Percentiles rank a stretch among this genome's conserved stretches.
Evolutionary conservation across 30 jellyfish, hydroid and myxozoan genomes (phyloP).

Genomic region (Hydra vulgaris): DNA sequence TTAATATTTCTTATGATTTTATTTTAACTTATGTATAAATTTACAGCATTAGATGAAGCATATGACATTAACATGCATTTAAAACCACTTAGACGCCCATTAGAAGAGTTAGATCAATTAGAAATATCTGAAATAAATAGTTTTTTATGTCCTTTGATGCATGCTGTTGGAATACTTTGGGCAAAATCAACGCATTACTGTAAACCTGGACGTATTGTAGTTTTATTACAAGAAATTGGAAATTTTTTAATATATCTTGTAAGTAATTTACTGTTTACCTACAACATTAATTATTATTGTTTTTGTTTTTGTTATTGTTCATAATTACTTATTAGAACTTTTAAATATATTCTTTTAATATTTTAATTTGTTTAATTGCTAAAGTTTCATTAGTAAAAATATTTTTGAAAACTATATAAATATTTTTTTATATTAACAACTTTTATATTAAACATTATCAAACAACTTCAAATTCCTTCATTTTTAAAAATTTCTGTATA

Average conservation of each 20-base stretch:
- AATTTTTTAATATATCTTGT: constrained; percentile 67
- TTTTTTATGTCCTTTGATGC: constrained; percentile 55
- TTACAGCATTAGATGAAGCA: constrained; percentile 86
- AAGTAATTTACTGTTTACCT: too few relatives aligned
- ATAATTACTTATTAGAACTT: too few relatives aligned
- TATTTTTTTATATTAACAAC: too few relatives aligned
- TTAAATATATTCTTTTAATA: neutral
- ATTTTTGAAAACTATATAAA: too few relatives aligned
- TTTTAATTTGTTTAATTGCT: neutral
- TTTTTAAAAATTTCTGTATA: too few relatives aligned
- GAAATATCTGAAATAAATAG: constrained; percentile 57
- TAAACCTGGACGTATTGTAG: constrained; percentile 81
- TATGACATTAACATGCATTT: constrained; percentile 69
- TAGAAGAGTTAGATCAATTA: constrained; percentile 82
- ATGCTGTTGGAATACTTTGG: constrained; percentile 84
- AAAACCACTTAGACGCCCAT: constrained; percentile 65
- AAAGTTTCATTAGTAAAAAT: too few relatives aligned
- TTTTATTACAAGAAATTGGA: constrained; percentile 83
- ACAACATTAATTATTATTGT: too few relatives aligned
- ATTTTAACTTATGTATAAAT: too few relatives aligned
- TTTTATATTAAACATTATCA: too few relatives aligned
- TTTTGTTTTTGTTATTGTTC: too few relatives aligned
- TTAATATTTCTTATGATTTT: too few relatives aligned
- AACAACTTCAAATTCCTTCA: too few relatives aligned
- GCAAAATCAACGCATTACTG: constrained; percentile 69